Evolutionary conservation across 2,888 invertebrate genomes (phyloP).

Genomic region (Gymnocheta viridis): DNA sequence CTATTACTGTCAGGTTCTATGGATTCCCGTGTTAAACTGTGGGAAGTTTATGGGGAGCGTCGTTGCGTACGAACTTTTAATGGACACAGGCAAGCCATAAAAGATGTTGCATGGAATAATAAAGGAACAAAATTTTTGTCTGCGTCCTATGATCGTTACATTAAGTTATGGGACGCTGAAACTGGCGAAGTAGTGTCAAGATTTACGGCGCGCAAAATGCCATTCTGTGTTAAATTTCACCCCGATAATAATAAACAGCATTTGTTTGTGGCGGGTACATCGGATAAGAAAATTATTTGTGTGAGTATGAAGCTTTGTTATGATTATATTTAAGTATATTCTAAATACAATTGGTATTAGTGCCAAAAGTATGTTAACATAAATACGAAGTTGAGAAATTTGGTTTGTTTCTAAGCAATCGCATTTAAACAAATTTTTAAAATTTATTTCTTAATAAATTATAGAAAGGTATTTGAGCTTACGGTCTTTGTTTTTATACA

Average conservation of each 20-base stretch:
- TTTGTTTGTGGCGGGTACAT: constrained; percentile 98
- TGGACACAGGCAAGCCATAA: constrained; percentile 97
- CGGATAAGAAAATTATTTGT: constrained; percentile 99
- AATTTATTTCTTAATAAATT: too few species aligned
- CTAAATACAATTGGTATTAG: too few species aligned
- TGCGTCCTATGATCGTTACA: constrained; percentile 98
- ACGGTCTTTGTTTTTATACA: too few species aligned
- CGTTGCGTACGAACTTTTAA: constrained; percentile 96
- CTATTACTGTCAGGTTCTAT: constrained; percentile 97
- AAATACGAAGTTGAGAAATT: too few species aligned
- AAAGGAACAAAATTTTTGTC: constrained; percentile 95
- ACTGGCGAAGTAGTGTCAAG: constrained; percentile 92
- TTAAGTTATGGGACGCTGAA: constrained; percentile 99
- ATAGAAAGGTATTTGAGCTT: too few species aligned
- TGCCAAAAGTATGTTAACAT: too few species aligned
- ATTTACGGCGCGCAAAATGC: constrained; percentile 97
- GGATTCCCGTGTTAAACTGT: constrained; percentile 98
- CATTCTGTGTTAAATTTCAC: constrained; percentile 99
- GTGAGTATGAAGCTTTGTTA: constrained; percentile 84
- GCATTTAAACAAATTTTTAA: too few species aligned
- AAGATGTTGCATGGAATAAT: constrained; percentile 98
- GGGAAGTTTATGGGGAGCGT: constrained; percentile 98
- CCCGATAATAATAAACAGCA: constrained; percentile 98
- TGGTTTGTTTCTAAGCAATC: too few species aligned
- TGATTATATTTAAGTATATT: background rate